A percentile compares a stretch with the other conserved stretches of the same genome.
Evolutionary conservation across 2,888 invertebrate species (phyloP).

Genomic region (Embidobia sp.): DNA sequence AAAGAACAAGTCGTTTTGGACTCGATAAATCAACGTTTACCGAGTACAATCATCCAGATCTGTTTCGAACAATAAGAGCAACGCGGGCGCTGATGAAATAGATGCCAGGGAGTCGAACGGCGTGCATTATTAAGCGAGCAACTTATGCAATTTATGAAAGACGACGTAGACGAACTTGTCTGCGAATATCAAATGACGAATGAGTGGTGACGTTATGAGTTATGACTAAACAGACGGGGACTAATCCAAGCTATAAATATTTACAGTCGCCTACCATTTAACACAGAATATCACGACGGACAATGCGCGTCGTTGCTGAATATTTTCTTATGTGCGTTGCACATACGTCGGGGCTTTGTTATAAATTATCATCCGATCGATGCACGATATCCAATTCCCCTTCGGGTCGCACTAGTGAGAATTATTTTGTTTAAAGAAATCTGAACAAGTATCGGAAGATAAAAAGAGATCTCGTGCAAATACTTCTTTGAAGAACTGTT

Average conservation of each 20-base stretch:
- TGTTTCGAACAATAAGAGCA: constrained; percentile 45
- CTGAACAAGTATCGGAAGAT: too few species aligned
- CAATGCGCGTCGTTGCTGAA: constrained; percentile 35
- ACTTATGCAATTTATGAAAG: constrained; percentile 60
- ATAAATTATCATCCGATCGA: too few species aligned
- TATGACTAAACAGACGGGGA: constrained; percentile 54
- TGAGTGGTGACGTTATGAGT: constrained; percentile 56
- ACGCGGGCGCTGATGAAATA: constrained; percentile 39
- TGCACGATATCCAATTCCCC: too few species aligned
- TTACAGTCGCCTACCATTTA: constrained; percentile 54
- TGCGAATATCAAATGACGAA: constrained; percentile 63
- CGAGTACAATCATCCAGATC: constrained; percentile 45
- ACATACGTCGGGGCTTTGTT: too few species aligned
- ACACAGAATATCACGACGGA: constrained; percentile 28
- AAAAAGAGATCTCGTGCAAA: too few species aligned
- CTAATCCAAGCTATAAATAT: constrained; percentile 55
- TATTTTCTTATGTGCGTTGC: too few species aligned
- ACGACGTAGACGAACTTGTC: constrained; percentile 52
- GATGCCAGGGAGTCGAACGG: constrained; percentile 35
- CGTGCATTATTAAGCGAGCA: constrained; percentile 45
- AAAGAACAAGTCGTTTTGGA: constrained; percentile 6
- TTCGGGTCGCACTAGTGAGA: too few species aligned
- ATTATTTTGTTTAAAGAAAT: too few species aligned
- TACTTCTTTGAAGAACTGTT: too few species aligned
- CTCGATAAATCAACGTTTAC: constrained; percentile 44